Percentiles rank a stretch among this genome's conserved stretches.
Evolutionary conservation across 2,888 invertebrate species (phyloP).

Genomic region (Metellina segmentata): DNA sequence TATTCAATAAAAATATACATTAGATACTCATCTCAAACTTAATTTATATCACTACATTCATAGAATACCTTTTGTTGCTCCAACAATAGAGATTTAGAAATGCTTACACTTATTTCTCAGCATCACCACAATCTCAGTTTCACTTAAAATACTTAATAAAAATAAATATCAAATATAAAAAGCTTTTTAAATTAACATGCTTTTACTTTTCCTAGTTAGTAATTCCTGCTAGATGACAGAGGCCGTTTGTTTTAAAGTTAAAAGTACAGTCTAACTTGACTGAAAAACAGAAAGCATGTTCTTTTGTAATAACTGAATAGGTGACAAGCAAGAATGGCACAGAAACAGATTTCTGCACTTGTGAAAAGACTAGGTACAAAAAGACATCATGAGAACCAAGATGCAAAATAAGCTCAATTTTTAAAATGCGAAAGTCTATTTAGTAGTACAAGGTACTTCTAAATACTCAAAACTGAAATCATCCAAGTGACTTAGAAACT

Average conservation of each 20-base stretch:
- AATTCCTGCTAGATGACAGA: background rate
- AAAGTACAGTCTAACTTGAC: conserved; percentile 49
- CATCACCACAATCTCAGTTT: conserved; percentile 30
- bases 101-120: conserved; percentile 74
- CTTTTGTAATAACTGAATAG: background rate
- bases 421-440: conserved; percentile 6
- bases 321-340: background rate
- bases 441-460: background rate
- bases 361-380: conserved; percentile 15
- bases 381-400: conserved; percentile 10
- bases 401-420: conserved; percentile 42
- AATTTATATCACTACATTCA: background rate
- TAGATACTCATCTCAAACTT: background rate
- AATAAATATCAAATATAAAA: background rate
- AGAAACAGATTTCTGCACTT: background rate
- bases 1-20: conserved; percentile 5
- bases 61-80: background rate
- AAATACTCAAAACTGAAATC: conserved; percentile 4
- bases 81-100: background rate
- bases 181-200: conserved; percentile 4
- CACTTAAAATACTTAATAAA: conserved; percentile 11
- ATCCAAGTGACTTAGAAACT: background rate
- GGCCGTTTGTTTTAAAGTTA: background rate
- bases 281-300: conserved; percentile 1
- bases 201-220: background rate